Evolutionary conservation across 2,113 vertebrate genomes (phyloP).

Genomic region (Glareola pratincola): DNA sequence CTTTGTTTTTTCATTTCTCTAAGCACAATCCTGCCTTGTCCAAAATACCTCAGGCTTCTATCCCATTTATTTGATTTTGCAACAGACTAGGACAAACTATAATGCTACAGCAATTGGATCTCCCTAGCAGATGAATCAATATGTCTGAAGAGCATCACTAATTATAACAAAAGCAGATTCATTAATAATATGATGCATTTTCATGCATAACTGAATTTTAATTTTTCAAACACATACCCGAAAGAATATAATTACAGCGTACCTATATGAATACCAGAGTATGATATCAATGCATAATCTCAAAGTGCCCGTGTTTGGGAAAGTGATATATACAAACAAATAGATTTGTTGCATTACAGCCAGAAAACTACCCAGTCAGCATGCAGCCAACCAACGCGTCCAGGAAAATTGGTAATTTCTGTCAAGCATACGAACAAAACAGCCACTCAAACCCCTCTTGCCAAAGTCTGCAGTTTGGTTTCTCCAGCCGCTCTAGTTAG

Average conservation of each 20-base stretch:
- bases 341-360: neutral
- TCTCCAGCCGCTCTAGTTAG: neutral
- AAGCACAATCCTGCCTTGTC: neutral
- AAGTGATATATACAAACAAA: neutral
- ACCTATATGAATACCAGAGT: neutral
- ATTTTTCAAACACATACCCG: neutral
- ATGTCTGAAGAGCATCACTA: neutral
- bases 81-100: neutral
- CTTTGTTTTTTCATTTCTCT: neutral
- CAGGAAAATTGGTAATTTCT: neutral
- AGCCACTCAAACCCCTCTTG: neutral
- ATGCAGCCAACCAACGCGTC: fast-evolving
- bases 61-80: neutral
- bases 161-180: neutral
- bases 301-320: neutral
- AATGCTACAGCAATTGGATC: neutral
- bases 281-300: neutral
- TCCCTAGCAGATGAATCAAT: conserved; percentile 8
- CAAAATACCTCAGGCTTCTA: neutral
- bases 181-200: neutral
- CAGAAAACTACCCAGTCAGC: neutral
- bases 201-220: neutral
- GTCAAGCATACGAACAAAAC: neutral
- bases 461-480: neutral
- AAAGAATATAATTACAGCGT: neutral